phyloP scores from a whole-genome alignment of 1,140 invertebrate genomes.

The Bombus fervidus region DNA sequence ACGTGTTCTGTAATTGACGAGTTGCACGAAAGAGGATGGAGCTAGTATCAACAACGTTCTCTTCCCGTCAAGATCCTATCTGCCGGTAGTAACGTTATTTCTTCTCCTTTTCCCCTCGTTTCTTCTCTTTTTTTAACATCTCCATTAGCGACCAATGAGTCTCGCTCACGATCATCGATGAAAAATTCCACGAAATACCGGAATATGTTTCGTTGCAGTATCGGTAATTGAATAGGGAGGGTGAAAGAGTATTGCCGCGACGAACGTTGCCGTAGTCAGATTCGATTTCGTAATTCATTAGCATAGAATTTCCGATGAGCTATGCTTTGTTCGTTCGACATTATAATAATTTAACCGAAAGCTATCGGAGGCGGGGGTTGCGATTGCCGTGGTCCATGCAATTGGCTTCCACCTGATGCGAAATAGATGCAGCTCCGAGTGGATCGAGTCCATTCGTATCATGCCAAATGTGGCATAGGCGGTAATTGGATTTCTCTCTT shows the following conservation, averaged over 20 bases:
- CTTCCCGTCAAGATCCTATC: constrained; percentile 32
- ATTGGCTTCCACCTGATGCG: constrained; percentile 62
- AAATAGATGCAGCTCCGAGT: constrained; percentile 63
- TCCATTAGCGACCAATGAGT: not conserved
- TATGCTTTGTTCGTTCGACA: constrained; percentile 54
- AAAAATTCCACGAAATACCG: not conserved
- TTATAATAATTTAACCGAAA: constrained; percentile 63
- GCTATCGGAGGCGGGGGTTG: constrained; percentile 31
- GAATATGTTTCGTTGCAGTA: not conserved
- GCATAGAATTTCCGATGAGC: constrained; percentile 58
- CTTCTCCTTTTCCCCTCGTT: no score
- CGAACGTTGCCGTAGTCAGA: constrained; percentile 24
- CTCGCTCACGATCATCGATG: not conserved
- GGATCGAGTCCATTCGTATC: constrained; percentile 55
- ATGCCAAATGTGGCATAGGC: constrained; percentile 49
- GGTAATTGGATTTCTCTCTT: constrained; percentile 58
- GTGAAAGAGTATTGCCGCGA: not conserved
- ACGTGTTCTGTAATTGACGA: constrained; percentile 64
- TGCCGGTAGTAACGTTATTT: constrained; percentile 16
- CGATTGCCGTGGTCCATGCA: constrained; percentile 44
- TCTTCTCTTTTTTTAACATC: not conserved
- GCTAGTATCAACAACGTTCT: constrained; percentile 45
- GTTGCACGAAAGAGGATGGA: constrained; percentile 34
- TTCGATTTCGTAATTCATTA: constrained; percentile 64
- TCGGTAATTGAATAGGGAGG: not conserved